Conservation (phyloP, 2,797 vertebrate species). For the Adrianichthys oophorus region DNA sequence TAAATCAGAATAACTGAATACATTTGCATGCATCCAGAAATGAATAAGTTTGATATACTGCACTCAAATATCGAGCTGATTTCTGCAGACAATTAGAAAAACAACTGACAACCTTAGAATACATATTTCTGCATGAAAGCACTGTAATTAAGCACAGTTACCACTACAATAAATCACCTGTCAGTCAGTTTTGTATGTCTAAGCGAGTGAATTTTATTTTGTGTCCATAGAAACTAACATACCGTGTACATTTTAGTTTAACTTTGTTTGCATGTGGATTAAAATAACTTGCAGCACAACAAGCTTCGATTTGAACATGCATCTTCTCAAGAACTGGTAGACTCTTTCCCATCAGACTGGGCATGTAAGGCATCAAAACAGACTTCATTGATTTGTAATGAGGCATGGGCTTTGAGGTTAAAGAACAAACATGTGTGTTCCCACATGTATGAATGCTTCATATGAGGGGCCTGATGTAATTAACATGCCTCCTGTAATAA, state of each 20-base stretch:
- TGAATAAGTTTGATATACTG: neutral
- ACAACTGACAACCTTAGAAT: too few relatives aligned
- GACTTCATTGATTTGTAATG: too few relatives aligned
- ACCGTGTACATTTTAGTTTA: neutral
- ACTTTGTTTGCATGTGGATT: slow-evolving; percentile 3
- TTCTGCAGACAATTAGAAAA: too few relatives aligned
- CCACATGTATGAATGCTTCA: slow-evolving; percentile 14
- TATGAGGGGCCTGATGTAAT: slow-evolving; percentile 11
- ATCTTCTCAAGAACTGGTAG: slow-evolving; percentile 16
- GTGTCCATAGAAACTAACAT: neutral
- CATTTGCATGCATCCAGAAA: neutral
- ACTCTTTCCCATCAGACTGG: slow-evolving; percentile 12
- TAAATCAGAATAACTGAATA: neutral
- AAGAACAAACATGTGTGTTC: slow-evolving; percentile 17
- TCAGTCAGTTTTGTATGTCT: too few relatives aligned
- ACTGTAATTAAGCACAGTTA: too few relatives aligned
- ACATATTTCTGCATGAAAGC: too few relatives aligned
- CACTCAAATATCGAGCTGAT: neutral
- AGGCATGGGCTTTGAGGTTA: neutral
- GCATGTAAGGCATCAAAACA: neutral
- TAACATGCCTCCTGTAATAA: slow-evolving; percentile 37
- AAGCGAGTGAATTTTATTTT: neutral
- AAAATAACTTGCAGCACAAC: slow-evolving; percentile 3
- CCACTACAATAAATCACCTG: too few relatives aligned
- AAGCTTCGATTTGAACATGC: slow-evolving; percentile 14